Evolutionary conservation across 2,797 vertebrate species (phyloP).

Genomic region (Falco rusticolus): DNA sequence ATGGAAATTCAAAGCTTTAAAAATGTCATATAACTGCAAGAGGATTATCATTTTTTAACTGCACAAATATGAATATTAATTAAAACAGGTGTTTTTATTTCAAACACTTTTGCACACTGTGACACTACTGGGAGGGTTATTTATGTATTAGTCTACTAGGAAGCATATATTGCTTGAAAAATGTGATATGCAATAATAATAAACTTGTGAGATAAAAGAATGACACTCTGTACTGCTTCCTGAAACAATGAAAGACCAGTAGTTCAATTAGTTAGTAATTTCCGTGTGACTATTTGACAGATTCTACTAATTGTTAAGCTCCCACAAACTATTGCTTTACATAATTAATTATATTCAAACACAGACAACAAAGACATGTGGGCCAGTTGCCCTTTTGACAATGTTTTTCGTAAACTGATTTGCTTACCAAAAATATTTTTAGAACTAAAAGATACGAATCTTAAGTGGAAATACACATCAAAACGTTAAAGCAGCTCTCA

Average conservation of each 20-base stretch:
- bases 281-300: slow-evolving; percentile 92
- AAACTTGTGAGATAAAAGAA: slow-evolving; percentile 74
- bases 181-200: slow-evolving; percentile 49
- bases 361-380: slow-evolving; percentile 85
- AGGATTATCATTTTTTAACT: slow-evolving; percentile 78
- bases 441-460: slow-evolving; percentile 72
- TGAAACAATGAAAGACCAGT: slow-evolving; percentile 90
- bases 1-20: slow-evolving; percentile 84
- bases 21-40: slow-evolving; percentile 75
- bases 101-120: slow-evolving; percentile 70
- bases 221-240: slow-evolving; percentile 76
- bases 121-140: slow-evolving; percentile 72
- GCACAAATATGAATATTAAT: slow-evolving; percentile 78
- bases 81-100: slow-evolving; percentile 83
- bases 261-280: slow-evolving; percentile 94
- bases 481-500: slow-evolving; percentile 52
- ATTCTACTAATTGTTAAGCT: slow-evolving; percentile 95
- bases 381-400: slow-evolving; percentile 83
- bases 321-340: slow-evolving; percentile 90
- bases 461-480: slow-evolving; percentile 70
- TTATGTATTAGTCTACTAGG: slow-evolving; percentile 77
- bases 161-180: slow-evolving; percentile 59
- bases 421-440: slow-evolving; percentile 79
- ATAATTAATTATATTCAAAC: slow-evolving; percentile 94
- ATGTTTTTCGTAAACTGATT: slow-evolving; percentile 76